Evolutionary conservation across 2,797 vertebrate genomes (phyloP).

Genomic region (Melanotaenia trifasciata): DNA sequence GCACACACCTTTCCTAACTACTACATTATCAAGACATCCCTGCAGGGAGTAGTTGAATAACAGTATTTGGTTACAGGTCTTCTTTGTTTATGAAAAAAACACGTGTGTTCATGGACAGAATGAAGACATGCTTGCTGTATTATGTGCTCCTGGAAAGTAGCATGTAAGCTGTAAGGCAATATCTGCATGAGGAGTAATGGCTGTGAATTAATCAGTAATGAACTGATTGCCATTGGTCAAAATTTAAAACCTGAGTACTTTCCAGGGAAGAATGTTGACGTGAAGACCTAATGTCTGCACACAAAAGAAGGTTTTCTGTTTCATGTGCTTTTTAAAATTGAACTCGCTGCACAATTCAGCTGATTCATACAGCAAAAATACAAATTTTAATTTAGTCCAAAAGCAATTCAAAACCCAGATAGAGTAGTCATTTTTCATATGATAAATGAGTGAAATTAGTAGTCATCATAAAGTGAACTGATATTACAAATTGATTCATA

Average conservation of each 20-base stretch:
- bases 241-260: slow-evolving; percentile 5
- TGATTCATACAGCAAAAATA: background rate
- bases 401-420: too few relatives aligned
- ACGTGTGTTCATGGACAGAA: slow-evolving; percentile 23
- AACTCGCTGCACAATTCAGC: too few relatives aligned
- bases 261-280: too few relatives aligned
- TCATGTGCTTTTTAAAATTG: background rate
- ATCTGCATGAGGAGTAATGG: slow-evolving; percentile 11
- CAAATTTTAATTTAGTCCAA: background rate
- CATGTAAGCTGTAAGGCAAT: slow-evolving; percentile 38
- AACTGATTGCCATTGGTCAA: slow-evolving; percentile 9
- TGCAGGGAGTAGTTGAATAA: slow-evolving; percentile 41
- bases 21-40: slow-evolving; percentile 29
- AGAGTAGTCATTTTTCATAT: background rate
- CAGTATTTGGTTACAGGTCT: slow-evolving; percentile 46
- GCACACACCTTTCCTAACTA: background rate
- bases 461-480: too few relatives aligned
- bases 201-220: slow-evolving; percentile 8
- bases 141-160: slow-evolving; percentile 12
- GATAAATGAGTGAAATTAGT: too few relatives aligned
- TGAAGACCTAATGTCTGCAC: background rate
- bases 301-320: background rate
- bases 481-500: too few relatives aligned
- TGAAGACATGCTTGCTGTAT: slow-evolving; percentile 32
- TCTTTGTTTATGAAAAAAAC: slow-evolving; percentile 28